phyloP scores from a whole-genome alignment of 2,888 invertebrate genomes.

The Zhuqinia jingwanae region DNA sequence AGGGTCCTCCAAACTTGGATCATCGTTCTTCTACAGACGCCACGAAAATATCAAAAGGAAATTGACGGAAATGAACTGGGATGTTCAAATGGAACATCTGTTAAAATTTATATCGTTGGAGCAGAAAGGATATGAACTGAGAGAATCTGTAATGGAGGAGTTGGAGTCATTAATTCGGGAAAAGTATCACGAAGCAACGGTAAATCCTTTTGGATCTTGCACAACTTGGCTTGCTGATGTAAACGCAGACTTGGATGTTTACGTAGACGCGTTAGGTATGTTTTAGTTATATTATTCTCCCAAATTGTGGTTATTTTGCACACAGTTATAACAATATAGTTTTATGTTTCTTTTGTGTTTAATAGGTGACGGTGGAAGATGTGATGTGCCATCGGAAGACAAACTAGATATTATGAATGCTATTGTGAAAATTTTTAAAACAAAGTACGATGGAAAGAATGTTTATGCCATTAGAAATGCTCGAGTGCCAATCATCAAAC shows the following conservation, averaged over 20 bases:
- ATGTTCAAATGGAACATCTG: conserved; percentile 32
- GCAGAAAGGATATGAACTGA: conserved; percentile 29
- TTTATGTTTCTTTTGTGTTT: neutral
- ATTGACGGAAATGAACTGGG: conserved; percentile 46
- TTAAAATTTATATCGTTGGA: conserved; percentile 17
- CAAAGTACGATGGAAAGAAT: conserved; percentile 39
- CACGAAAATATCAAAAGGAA: conserved; percentile 40
- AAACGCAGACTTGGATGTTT: conserved; percentile 64
- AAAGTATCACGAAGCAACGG: conserved; percentile 39
- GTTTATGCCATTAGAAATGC: conserved; percentile 1
- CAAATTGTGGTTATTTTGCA: no score
- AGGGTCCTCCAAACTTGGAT: conserved; percentile 43
- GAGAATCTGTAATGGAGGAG: conserved; percentile 58
- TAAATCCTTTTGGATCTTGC: conserved; percentile 58
- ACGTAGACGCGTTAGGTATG: conserved; percentile 46
- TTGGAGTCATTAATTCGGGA: conserved; percentile 50
- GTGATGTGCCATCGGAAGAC: neutral
- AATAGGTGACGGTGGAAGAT: conserved; percentile 51
- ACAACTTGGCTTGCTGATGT: conserved; percentile 61
- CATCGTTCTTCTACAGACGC: conserved; percentile 57
- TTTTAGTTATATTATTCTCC: no score
- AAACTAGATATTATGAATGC: conserved; percentile 40
- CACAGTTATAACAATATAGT: no score
- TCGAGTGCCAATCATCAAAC: conserved; percentile 51
- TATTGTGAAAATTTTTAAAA: neutral